Conservation (phyloP, 2,113 vertebrate genomes). For the Dasypus novemcinctus region DNA sequence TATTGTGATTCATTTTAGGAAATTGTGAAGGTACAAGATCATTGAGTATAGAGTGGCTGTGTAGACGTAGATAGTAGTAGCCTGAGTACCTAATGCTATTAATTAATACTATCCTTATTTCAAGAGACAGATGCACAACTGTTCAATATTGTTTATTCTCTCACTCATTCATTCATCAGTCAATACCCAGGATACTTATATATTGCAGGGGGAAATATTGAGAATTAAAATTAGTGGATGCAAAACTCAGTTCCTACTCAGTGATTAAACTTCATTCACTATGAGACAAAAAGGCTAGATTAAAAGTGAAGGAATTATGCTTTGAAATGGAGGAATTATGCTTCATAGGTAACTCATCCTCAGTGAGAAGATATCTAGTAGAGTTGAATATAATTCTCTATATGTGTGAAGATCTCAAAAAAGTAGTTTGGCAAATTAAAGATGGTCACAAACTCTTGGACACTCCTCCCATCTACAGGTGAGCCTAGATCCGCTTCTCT, state of each 20-base stretch:
- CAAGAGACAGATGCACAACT: background rate
- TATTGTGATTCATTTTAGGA: background rate
- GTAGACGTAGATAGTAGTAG: background rate
- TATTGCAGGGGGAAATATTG: background rate
- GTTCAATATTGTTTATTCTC: background rate
- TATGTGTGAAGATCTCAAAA: background rate
- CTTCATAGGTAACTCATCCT: background rate
- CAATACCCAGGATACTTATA: background rate
- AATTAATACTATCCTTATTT: background rate
- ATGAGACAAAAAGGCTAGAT: background rate
- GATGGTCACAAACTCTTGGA: background rate
- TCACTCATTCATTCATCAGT: background rate
- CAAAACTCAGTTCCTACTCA: background rate
- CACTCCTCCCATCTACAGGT: too few species aligned
- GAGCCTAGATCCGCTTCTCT: background rate
- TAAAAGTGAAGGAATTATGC: background rate
- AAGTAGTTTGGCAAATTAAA: background rate
- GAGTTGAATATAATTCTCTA: background rate
- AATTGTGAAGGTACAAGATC: background rate
- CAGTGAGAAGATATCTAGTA: background rate
- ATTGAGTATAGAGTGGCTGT: background rate
- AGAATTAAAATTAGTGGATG: background rate
- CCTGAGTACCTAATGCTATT: background rate
- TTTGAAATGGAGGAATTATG: too few species aligned
- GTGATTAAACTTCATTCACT: background rate